Evolutionary conservation across 2,113 vertebrate genomes (phyloP), one percentile per base, ranked within the genome.

Genomic region (Cynoglossus semilaevis): DNA sequence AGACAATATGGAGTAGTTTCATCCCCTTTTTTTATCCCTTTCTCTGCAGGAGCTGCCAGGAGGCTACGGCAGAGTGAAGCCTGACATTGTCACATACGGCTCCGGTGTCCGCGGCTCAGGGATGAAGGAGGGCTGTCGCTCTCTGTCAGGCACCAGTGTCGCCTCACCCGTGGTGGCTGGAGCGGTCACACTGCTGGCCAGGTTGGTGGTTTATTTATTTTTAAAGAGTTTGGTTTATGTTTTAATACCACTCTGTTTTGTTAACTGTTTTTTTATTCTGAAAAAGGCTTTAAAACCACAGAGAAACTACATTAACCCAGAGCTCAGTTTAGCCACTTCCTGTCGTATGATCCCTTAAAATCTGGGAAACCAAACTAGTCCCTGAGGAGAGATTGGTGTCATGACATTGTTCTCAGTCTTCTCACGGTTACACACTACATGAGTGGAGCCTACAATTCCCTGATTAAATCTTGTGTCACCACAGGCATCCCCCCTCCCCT

Each of bases 111-210:
- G 97, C 18, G 97, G 97, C 4, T 99, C 96, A 0, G 97, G 97
- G 1, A 91, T 99, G 92, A 99, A 99, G 68, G 97, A 96, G 12
- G 97, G 97, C 1, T 99, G 97, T 51, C 95, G 96, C 47, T 98
- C 96, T 0, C 91, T 99, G 49, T 99, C 97, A 0, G 97, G 97
- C 35, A 99, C 97, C 72, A 99, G 97, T 0, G 97, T 99, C 22
- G 97, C 97, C n/a, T 99, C 97, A 43, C 97, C 97, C 3, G 97
- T 99, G 55, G 96, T 99, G 15, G 96, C 96, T 0, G 96, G 97
- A 0, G 97, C 96, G 0, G 96, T 99, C 67, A 98, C 97, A 35
- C 85, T 99, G 12, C 83, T 99, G 72, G 95, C 95, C 52, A 99
- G 97, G 97, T 63, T 61, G 1, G 10, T 41, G 1, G n/a, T 17